phyloP scores from a whole-genome alignment of 2,888 invertebrate genomes.

The Tipula lateralis region DNA sequence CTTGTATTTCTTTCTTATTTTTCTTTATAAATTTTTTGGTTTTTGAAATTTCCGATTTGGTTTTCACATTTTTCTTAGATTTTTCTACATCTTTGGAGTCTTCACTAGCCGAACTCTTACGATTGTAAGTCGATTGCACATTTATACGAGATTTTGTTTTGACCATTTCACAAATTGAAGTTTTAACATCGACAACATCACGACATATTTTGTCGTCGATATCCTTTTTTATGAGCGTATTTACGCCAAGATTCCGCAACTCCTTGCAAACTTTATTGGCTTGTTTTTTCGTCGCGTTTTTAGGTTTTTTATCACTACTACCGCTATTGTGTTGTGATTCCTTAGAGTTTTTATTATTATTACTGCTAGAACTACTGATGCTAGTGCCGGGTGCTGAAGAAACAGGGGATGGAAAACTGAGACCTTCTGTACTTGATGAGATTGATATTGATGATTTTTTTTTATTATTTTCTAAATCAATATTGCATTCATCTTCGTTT shows the following conservation, averaged over 20 bases:
- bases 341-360: neutral
- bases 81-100: conserved; percentile 30
- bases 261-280: conserved; percentile 27
- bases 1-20: neutral
- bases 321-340: neutral
- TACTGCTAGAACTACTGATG: neutral
- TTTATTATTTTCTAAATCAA: neutral
- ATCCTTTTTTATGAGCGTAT: neutral
- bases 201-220: conserved; percentile 31
- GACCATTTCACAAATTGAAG: conserved; percentile 50
- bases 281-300: neutral
- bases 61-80: neutral
- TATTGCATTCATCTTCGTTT: neutral
- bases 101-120: neutral
- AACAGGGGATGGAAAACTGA: neutral
- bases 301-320: neutral
- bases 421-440: neutral
- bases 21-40: neutral
- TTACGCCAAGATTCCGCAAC: conserved; percentile 27
- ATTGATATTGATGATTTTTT: neutral
- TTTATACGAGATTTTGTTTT: conserved; percentile 46
- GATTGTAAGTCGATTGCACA: neutral
- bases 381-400: neutral
- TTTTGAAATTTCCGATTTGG: neutral
- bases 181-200: conserved; percentile 44